These are phyloP conservation scores for Agrypnia vestita DNA, from an alignment of 1,140 invertebrate species.

Conservation along the genomic window DNA sequence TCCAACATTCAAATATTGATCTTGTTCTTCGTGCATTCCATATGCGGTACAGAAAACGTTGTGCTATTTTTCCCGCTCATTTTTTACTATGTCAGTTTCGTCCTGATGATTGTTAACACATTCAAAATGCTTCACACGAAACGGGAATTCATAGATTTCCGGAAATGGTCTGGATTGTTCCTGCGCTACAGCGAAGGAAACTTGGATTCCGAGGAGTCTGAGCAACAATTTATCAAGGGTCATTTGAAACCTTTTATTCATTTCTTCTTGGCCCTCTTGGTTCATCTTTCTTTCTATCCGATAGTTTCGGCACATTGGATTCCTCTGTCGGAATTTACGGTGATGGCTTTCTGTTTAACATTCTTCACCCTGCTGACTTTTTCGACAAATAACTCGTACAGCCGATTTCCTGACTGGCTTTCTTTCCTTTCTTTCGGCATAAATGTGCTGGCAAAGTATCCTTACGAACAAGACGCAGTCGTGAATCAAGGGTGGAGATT, in stretches of 20 bases:
- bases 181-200: slow-evolving; percentile 79
- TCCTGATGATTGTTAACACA: slow-evolving; percentile 83
- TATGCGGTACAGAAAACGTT: slow-evolving; percentile 78
- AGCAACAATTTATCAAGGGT: slow-evolving; percentile 86
- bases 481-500: slow-evolving; percentile 86
- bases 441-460: slow-evolving; percentile 88
- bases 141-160: slow-evolving; percentile 82
- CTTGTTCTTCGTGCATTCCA: slow-evolving; percentile 79
- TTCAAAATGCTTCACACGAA: slow-evolving; percentile 86
- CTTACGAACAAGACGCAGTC: slow-evolving; percentile 86
- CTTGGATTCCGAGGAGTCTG: slow-evolving; percentile 84
- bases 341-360: slow-evolving; percentile 81
- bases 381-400: slow-evolving; percentile 71
- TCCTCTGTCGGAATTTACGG: slow-evolving; percentile 87
- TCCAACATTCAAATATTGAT: slow-evolving; percentile 78
- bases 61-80: slow-evolving; percentile 79
- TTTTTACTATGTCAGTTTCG: slow-evolving; percentile 81
- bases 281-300: slow-evolving; percentile 85
- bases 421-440: slow-evolving; percentile 85
- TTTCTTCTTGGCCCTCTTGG: slow-evolving; percentile 83
- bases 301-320: slow-evolving; percentile 84
- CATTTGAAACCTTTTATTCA: slow-evolving; percentile 86
- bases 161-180: slow-evolving; percentile 86
- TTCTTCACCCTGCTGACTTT: slow-evolving; percentile 84
- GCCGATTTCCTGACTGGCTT: slow-evolving; percentile 78